Conservation (phyloP, 2,113 vertebrate genomes). For the Eretmodus cyanostictus region DNA sequence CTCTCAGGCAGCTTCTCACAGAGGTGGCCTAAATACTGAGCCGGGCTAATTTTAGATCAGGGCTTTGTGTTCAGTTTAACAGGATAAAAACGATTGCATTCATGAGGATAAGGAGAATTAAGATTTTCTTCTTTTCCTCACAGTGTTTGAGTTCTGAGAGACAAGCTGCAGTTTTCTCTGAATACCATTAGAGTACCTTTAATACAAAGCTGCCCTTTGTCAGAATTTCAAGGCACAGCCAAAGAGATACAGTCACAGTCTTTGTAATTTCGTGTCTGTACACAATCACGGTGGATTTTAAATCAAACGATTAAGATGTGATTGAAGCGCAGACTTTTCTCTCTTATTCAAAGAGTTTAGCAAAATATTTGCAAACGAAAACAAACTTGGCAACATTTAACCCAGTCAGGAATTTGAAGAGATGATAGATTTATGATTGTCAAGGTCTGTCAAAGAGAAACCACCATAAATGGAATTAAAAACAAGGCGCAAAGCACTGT, state of each 20-base stretch:
- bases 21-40: neutral
- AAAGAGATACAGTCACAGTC: fast-evolving
- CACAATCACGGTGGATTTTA: neutral
- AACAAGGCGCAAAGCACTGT: neutral
- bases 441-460: neutral
- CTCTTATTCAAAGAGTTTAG: neutral
- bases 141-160: neutral
- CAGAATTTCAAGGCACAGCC: neutral
- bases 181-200: neutral
- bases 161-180: neutral
- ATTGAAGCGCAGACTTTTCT: neutral
- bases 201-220: neutral
- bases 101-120: neutral
- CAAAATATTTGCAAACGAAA: fast-evolving
- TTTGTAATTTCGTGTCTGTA: neutral
- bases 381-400: neutral
- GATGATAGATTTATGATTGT: neutral
- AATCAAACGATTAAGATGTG: neutral
- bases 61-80: neutral
- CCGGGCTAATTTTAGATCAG: neutral
- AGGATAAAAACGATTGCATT: neutral
- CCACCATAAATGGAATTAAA: neutral
- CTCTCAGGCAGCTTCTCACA: neutral
- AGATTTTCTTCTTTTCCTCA: fast-evolving
- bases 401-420: neutral